These are phyloP conservation scores for Sylvicapra grimmia DNA, from an alignment of 2,113 vertebrate species.

Conservation along the genomic window DNA sequence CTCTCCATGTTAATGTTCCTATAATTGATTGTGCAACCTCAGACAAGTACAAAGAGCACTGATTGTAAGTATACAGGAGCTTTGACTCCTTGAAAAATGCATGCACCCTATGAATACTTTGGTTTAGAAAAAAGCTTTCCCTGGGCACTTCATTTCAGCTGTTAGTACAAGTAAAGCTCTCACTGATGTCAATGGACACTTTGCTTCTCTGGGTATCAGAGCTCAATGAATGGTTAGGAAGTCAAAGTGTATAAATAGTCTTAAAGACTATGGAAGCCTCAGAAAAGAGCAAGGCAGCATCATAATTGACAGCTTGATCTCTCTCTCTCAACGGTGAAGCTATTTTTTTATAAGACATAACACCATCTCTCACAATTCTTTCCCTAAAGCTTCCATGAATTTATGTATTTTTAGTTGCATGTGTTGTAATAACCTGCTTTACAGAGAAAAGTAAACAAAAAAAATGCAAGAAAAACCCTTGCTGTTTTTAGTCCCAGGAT, in stretches of 20 bases:
- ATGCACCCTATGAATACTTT: background rate
- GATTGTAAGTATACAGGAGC: background rate
- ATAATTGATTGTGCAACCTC: background rate
- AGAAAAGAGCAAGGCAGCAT: background rate
- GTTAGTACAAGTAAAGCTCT: background rate
- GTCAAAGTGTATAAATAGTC: background rate
- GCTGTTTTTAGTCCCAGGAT: background rate
- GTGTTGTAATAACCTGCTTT: background rate
- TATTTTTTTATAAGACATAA: background rate
- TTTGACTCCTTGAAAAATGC: background rate
- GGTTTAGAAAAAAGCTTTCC: background rate
- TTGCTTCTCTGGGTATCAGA: background rate
- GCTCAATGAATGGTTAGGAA: background rate
- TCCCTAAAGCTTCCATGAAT: background rate
- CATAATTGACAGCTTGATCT: background rate
- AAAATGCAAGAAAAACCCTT: background rate
- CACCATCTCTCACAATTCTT: background rate
- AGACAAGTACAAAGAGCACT: background rate
- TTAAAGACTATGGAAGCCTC: background rate
- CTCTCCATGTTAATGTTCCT: slow-evolving; percentile 3
- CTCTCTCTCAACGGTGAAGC: background rate
- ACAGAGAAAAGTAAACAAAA: background rate
- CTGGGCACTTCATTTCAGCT: background rate
- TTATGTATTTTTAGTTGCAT: background rate
- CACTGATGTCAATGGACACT: background rate